Evolutionary conservation across 2,888 invertebrate species (phyloP).

Genomic region (Tridacna gigas): DNA sequence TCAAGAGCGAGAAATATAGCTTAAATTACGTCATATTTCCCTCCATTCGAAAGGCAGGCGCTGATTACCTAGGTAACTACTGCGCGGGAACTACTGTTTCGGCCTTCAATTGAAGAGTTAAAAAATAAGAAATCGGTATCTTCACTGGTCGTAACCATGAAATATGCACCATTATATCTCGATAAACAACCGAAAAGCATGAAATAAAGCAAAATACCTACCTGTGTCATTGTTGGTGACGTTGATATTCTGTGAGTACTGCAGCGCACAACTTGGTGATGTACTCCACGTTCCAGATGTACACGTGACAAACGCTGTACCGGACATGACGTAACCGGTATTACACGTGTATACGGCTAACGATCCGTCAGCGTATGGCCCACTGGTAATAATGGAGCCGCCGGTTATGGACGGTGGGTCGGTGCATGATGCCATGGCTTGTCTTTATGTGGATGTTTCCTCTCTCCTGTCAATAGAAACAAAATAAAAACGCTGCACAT

Average conservation of each 20-base stretch:
- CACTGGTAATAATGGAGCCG: constrained; percentile 41
- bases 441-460: background rate
- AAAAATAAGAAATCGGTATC: no score
- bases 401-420: constrained; percentile 41
- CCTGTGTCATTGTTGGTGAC: constrained; percentile 10
- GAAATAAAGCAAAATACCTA: background rate
- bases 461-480: no score
- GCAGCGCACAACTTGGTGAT: constrained; percentile 23
- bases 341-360: constrained; percentile 52
- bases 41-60: no score
- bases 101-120: no score
- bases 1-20: no score
- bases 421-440: constrained; percentile 26
- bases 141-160: no score
- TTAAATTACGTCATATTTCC: no score
- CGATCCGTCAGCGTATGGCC: constrained; percentile 41
- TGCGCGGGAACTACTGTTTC: no score
- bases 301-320: constrained; percentile 26
- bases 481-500: no score
- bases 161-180: no score
- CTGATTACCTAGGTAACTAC: no score
- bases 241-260: constrained; percentile 25
- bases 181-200: no score
- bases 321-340: constrained; percentile 51
- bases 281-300: constrained; percentile 17